Conservation (phyloP, 2,113 vertebrate genomes). For the Motacilla tschutschensis region DNA sequence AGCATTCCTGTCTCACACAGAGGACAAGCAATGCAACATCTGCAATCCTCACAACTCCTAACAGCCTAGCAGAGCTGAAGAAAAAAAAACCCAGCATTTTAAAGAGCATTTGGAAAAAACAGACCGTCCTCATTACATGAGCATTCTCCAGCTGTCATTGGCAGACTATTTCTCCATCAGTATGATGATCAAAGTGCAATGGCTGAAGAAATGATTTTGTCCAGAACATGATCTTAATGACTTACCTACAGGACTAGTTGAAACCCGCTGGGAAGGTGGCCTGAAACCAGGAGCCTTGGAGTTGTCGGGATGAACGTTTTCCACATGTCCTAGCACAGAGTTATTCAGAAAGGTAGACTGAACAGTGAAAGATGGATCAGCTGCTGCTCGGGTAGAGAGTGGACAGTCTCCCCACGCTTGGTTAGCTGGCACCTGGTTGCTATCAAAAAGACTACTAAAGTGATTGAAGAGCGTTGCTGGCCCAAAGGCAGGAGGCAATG, state of each 20-base stretch:
- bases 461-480: slow-evolving; percentile 93
- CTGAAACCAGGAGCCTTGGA: slow-evolving; percentile 97
- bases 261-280: slow-evolving; percentile 88
- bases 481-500: slow-evolving; percentile 88
- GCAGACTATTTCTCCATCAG: background rate
- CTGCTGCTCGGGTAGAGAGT: slow-evolving; percentile 84
- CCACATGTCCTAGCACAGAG: slow-evolving; percentile 88
- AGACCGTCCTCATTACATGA: background rate
- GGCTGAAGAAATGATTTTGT: background rate
- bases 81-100: background rate
- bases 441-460: slow-evolving; percentile 97
- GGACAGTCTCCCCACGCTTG: slow-evolving; percentile 94
- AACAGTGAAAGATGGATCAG: slow-evolving; percentile 88
- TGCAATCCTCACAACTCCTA: background rate
- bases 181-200: background rate
- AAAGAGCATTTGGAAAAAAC: background rate
- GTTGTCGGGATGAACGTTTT: slow-evolving; percentile 88
- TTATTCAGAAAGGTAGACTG: slow-evolving; percentile 86
- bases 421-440: slow-evolving; percentile 90
- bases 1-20: background rate
- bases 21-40: background rate
- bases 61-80: background rate
- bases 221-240: background rate
- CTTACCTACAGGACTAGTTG: slow-evolving; percentile 91
- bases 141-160: background rate